These are phyloP conservation scores for Natator depressus DNA, from an alignment of 2,113 vertebrate genomes.

Conservation along the genomic window DNA sequence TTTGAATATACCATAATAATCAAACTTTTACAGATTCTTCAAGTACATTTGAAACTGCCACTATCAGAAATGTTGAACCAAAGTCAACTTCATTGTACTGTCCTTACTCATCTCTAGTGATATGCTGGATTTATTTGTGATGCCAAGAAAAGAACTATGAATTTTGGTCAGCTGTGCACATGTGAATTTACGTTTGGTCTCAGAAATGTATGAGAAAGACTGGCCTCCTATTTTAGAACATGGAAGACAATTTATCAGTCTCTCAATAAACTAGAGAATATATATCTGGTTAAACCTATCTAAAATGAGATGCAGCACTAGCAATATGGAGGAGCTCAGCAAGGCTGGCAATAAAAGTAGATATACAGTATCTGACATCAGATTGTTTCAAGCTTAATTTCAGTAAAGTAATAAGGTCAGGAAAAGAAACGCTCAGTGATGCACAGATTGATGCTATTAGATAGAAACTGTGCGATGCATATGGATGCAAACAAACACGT, in stretches of 20 bases:
- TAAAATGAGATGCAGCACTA: conserved; percentile 83
- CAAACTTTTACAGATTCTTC: conserved; percentile 72
- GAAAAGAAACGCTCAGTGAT: conserved; percentile 79
- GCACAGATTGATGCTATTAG: conserved; percentile 81
- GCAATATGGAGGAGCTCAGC: conserved; percentile 80
- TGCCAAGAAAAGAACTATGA: conserved; percentile 67
- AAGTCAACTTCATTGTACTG: conserved; percentile 45
- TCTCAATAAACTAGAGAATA: conserved; percentile 83
- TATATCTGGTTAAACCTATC: conserved; percentile 82
- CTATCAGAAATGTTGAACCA: conserved; percentile 66
- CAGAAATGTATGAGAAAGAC: conserved; percentile 71
- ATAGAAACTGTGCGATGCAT: conserved; percentile 58
- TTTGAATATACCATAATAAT: conserved; percentile 69
- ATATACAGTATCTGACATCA: conserved; percentile 85
- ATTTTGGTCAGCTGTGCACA: conserved; percentile 73
- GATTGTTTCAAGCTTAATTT: conserved; percentile 88
- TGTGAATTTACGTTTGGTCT: conserved; percentile 79
- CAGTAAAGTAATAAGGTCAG: conserved; percentile 86
- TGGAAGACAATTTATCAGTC: conserved; percentile 81
- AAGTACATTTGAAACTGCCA: conserved; percentile 66
- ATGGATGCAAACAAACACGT: conserved; percentile 63
- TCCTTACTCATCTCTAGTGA: conserved; percentile 71
- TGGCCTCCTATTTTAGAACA: conserved; percentile 66
- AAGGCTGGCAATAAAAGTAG: conserved; percentile 84
- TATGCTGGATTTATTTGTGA: conserved; percentile 76